Evolutionary conservation across 2,888 invertebrate species (phyloP), one percentile per base, ranked within the genome.

Genomic region (Oxyscelio sp.): DNA sequence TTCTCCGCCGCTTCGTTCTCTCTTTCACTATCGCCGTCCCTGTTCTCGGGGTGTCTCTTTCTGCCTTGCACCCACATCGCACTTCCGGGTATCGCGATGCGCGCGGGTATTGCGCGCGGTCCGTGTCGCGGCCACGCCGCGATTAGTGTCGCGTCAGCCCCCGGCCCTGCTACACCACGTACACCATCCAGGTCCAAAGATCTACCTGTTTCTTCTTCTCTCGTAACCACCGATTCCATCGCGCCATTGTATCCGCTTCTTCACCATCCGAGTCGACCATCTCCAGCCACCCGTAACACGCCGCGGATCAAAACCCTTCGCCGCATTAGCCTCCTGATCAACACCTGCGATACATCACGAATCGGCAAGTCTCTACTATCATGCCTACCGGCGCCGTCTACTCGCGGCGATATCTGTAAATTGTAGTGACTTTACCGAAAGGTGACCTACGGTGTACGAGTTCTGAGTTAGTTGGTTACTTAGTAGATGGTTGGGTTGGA

Each of bases 71-170:
- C 79, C 85, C 74, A 21, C 80, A 73, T 79, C 78, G 43, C 24
- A 85, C 87, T 85, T 89, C 90, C 90, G 86, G 84, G 84, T 86
- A 78, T 86, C 73, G 83, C 70, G 88, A 86, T 92, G 91, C 91
- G 91, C 92, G 90, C 83, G 80, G 73, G 65, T 48, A 86, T 70
- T 89, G 88, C 91, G 91, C 89, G 89, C 87, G 85, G 78, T 87
- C 85, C 82, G 80, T 74, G 65, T 70, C 82, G 70, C 77, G 82
- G 84, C 84, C 87, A 90, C 89, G 89, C 86, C 90, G 91, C 88
- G 90, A 89, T 90, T 93, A 94, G 94, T 94, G 92, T 93, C 93
- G 93, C 92, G 93, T 93, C 92, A 93, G 93, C 92, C 92, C 93
- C 92, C 93, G 93, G 92, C 91, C 94, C 93, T 92, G 93, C 91